These are phyloP conservation scores for Danaus plexippus DNA, from an alignment of 1,140 invertebrate genomes.

Conservation along the genomic window DNA sequence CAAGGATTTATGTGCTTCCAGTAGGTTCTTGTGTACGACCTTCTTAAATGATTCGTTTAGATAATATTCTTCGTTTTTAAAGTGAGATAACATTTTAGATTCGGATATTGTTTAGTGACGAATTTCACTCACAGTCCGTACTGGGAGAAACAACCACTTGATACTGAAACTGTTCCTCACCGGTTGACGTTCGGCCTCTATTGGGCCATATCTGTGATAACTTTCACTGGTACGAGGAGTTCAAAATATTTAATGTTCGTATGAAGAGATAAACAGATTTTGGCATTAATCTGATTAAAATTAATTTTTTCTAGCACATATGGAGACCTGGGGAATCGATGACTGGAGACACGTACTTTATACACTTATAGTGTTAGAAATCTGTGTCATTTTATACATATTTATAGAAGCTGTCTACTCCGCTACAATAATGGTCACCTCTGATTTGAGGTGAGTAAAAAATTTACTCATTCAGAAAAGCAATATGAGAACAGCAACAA, in stretches of 20 bases:
- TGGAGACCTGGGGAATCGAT: constrained; percentile 27
- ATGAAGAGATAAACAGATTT: too few species aligned
- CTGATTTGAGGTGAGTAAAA: constrained; percentile 29
- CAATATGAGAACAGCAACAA: too few species aligned
- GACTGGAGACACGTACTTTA: constrained; percentile 34
- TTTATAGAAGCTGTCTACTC: constrained; percentile 54
- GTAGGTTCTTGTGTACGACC: constrained; percentile 24
- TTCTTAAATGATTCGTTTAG: too few species aligned
- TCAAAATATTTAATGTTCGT: constrained; percentile 2
- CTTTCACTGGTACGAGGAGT: constrained; percentile 37
- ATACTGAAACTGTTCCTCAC: constrained; percentile 28
- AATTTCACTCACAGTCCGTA: constrained; percentile 46
- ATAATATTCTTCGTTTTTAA: too few species aligned
- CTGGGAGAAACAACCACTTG: constrained; percentile 30
- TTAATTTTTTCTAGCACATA: constrained; percentile 28
- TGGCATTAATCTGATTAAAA: too few species aligned
- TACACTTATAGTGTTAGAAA: constrained; percentile 42
- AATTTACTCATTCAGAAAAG: too few species aligned
- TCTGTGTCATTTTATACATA: constrained; percentile 45
- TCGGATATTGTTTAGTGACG: constrained; percentile 37
- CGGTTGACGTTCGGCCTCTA: constrained; percentile 43
- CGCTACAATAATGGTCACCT: constrained; percentile 59
- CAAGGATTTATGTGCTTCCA: constrained; percentile 51
- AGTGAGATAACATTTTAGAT: constrained; percentile 23
- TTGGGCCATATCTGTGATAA: constrained; percentile 52